phyloP scores from a whole-genome alignment of 2,113 vertebrate genomes.

The Pterocles burchelli region DNA sequence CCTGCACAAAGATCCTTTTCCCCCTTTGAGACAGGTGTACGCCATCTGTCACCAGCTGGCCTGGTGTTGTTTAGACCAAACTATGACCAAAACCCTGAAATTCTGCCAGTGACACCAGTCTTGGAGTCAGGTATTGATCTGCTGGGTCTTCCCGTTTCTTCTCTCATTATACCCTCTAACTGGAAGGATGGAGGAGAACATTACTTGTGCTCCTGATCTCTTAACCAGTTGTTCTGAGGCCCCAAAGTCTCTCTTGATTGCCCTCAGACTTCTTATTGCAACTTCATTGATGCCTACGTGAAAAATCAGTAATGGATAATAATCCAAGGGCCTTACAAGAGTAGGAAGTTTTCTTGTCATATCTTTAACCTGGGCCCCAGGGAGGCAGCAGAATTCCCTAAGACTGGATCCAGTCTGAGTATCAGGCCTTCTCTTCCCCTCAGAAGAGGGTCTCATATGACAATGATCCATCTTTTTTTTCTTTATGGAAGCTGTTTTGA shows the following conservation, averaged over 20 bases:
- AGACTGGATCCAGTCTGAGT: not conserved
- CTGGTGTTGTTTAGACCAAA: not conserved
- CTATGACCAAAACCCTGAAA: not conserved
- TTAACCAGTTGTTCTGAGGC: not conserved
- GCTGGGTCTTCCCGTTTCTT: not conserved
- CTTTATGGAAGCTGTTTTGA: not conserved
- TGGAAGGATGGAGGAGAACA: not conserved
- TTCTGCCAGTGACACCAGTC: not conserved
- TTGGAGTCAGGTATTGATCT: not conserved
- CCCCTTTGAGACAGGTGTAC: not conserved
- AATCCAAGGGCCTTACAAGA: not conserved
- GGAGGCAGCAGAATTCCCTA: not conserved
- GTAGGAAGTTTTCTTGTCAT: not conserved
- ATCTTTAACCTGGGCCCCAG: not conserved
- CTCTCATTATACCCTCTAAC: not conserved
- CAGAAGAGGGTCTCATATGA: not conserved
- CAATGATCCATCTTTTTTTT: not conserved
- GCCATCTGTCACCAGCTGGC: not conserved
- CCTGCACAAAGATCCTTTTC: not conserved
- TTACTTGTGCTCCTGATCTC: not conserved
- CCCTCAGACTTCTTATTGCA: not conserved
- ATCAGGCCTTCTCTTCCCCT: not conserved
- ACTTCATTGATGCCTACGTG: not conserved
- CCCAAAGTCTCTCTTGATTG: not conserved
- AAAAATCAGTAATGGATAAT: not conserved